Evolutionary conservation across 2,888 invertebrate species (phyloP).

Genomic region (Hofmannophila pseudospretella): DNA sequence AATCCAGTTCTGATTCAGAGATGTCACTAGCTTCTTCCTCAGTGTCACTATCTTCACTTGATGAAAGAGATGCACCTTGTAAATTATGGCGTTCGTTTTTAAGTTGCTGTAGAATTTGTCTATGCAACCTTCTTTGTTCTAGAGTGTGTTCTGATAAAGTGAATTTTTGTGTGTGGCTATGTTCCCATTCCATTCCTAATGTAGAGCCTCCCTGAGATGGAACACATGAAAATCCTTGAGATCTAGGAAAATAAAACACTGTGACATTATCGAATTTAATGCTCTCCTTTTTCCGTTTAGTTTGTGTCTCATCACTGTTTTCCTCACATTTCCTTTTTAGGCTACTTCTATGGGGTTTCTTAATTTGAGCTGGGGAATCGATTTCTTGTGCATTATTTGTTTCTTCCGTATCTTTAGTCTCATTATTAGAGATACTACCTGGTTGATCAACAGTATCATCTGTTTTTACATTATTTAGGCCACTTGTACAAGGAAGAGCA

Average conservation of each 20-base stretch:
- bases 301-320: constrained; percentile 59
- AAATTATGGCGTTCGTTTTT: constrained; percentile 82
- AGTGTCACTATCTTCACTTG: constrained; percentile 90
- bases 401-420: constrained; percentile 12
- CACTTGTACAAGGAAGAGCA: constrained; percentile 46
- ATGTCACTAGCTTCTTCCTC: constrained; percentile 90
- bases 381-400: constrained; percentile 1
- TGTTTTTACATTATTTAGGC: constrained; percentile 22
- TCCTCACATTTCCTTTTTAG: constrained; percentile 80
- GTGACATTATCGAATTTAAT: constrained; percentile 95
- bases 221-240: constrained; percentile 94
- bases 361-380: constrained; percentile 20
- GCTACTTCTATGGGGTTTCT: constrained; percentile 74
- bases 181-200: constrained; percentile 91
- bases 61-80: constrained; percentile 79
- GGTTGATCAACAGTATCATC: constrained; percentile 11
- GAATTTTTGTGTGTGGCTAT: constrained; percentile 85
- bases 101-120: constrained; percentile 85
- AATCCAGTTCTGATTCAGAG: constrained; percentile 90
- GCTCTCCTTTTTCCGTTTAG: constrained; percentile 85
- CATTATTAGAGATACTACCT: constrained; percentile 12
- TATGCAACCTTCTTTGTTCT: constrained; percentile 91
- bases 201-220: constrained; percentile 95
- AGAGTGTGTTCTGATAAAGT: constrained; percentile 92
- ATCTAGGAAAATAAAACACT: constrained; percentile 95